Base-by-base conservation (phyloP, 2,797 vertebrate species). In the Coregonus ussuriensis region DNA sequence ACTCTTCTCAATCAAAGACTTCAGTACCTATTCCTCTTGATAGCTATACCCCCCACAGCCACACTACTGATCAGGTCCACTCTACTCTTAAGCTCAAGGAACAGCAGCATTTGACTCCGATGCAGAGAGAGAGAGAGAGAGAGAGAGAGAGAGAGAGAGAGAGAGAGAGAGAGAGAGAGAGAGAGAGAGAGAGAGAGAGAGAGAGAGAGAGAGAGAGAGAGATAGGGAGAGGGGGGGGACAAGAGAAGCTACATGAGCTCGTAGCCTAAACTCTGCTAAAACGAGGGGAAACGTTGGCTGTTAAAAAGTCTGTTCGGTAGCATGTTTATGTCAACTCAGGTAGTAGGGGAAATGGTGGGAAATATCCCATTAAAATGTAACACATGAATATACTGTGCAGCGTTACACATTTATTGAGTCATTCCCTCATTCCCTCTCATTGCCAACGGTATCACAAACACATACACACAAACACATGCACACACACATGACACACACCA, bases 161-260 rank as follows among this genome's bases (percentile, higher is more conserved):
- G 54, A 18, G 54, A 56, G 15, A 56, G 63, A 33, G 25, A 16
- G 31, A 69, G 41, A 71, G 70, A 53, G 35, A 18, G 7, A 63
- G 52, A 74, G 80, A 82, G 73, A 75, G 76, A 4, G 68, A n/a
- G 35, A 41, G 37, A 2, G 37, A 47, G 68, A 31, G 31, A 31
- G 31, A 31, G 31, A 31, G 31, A 31, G 31, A 31, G 31, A 31
- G 31, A 31, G 31, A 18, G 31, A 1, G 31, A 31, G 31, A 31
- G 31, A 31, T 1, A 31, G 31, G 3, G 31, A 16, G 71, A 53
- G 68, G 25, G 25, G 25, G 25, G 25, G 25, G 25, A 25, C 25
- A 25, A 4, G 67, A 47, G 35, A 11, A 65, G 63, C 29, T 31
- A 37, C 14, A 21, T 69, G 67, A 41, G 31, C 29, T 41, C 6